Conservation (phyloP, 2,113 vertebrate genomes). For the Xenopus tropicalis region UCB_Xtro_10.0 CM004448.2:112204001-112204500, state of each 20-base stretch:
- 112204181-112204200: slow-evolving; percentile 99
- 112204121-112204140: slow-evolving; percentile 99
- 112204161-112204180: slow-evolving; percentile 99
- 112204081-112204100: slow-evolving; percentile 99
- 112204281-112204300: slow-evolving; percentile 86
- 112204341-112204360: slow-evolving; percentile 74
- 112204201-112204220: slow-evolving; percentile 98
- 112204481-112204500: slow-evolving; percentile 3
- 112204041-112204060: slow-evolving; percentile 98
- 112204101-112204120: slow-evolving; percentile 99
- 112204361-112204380: slow-evolving; percentile 50
- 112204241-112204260: slow-evolving; percentile 99
- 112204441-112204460: slow-evolving; percentile 22
- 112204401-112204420: not conserved
- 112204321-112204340: slow-evolving; percentile 79
- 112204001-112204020: slow-evolving; percentile 82
- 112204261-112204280: slow-evolving; percentile 99
- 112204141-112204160: slow-evolving; percentile 99
- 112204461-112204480: not conserved
- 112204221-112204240: slow-evolving; percentile 99
- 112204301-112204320: slow-evolving; percentile 77
- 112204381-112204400: slow-evolving; percentile 13
- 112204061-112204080: slow-evolving; percentile 99
- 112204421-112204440: not conserved
- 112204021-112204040: slow-evolving; percentile 96